phyloP scores from a whole-genome alignment of 37 sponge, comb jelly and placozoan genomes.

The Chondrilla cf. caribensis region DNA sequence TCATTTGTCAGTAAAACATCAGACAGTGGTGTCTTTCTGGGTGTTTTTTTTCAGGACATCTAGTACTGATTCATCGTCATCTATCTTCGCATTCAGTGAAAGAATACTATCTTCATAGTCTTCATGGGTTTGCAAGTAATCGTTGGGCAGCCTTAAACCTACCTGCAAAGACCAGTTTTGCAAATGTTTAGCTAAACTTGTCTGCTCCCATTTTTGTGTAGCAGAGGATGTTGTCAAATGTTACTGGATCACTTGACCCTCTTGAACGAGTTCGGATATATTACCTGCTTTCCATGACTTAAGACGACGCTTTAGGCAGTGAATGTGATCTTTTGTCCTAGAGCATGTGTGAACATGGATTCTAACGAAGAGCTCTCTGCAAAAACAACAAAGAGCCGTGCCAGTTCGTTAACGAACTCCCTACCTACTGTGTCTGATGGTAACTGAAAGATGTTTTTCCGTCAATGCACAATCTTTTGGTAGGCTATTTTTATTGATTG shows the following conservation, averaged over 20 bases:
- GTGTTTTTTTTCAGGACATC: background rate
- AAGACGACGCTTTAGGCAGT: background rate
- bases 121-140: background rate
- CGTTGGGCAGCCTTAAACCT: background rate
- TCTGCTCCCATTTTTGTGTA: background rate
- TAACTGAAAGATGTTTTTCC: no score
- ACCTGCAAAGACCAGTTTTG: background rate
- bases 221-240: background rate
- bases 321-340: background rate
- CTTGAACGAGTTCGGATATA: background rate
- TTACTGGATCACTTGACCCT: background rate
- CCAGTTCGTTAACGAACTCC: no score
- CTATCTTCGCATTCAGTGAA: background rate
- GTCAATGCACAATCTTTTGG: no score
- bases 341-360: background rate
- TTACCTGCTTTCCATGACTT: background rate
- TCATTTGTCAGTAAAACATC: background rate
- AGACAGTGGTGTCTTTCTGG: background rate
- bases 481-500: no score
- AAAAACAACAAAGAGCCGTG: no score
- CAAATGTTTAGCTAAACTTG: background rate
- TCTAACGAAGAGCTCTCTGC: no score
- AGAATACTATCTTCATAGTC: background rate
- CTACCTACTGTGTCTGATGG: no score
- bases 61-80: background rate